Percentiles rank a stretch among this genome's conserved stretches.
Conservation (phyloP, 2,888 invertebrate genomes). For the Lycophotia porphyrea region DNA sequence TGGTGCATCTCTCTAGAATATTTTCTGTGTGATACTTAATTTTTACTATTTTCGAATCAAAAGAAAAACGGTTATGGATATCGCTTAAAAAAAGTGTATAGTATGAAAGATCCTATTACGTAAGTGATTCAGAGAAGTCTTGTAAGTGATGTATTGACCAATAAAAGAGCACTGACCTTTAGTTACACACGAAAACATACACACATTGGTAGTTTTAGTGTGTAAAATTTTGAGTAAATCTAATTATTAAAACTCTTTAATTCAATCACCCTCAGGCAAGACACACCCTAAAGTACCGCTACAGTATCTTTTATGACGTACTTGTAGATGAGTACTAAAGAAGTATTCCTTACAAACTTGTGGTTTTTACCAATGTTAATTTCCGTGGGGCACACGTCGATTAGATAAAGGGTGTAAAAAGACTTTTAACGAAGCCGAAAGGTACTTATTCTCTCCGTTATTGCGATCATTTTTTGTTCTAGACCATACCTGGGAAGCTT, state of each 20-base stretch:
- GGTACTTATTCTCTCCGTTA: too few relatives aligned
- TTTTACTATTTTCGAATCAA: constrained; percentile 46
- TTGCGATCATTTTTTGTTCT: too few relatives aligned
- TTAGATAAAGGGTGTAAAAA: too few relatives aligned
- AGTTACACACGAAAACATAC: not conserved
- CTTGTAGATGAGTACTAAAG: not conserved
- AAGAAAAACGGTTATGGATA: constrained; percentile 10
- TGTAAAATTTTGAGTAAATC: not conserved
- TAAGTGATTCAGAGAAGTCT: not conserved
- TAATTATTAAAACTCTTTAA: not conserved
- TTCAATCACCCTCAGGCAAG: not conserved
- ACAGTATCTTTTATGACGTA: not conserved
- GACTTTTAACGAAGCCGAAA: too few relatives aligned
- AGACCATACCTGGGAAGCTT: too few relatives aligned
- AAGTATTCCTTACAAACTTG: not conserved
- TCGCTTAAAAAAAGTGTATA: not conserved
- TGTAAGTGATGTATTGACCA: not conserved
- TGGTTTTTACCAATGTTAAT: not conserved
- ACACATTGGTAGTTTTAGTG: not conserved
- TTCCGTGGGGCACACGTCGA: not conserved
- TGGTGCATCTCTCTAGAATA: constrained; percentile 47
- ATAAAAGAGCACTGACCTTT: not conserved
- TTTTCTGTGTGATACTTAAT: constrained; percentile 44
- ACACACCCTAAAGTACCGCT: not conserved
- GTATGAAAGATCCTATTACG: not conserved